phyloP scores from a whole-genome alignment of 2,888 invertebrate genomes.

The Spialia ferax region DNA sequence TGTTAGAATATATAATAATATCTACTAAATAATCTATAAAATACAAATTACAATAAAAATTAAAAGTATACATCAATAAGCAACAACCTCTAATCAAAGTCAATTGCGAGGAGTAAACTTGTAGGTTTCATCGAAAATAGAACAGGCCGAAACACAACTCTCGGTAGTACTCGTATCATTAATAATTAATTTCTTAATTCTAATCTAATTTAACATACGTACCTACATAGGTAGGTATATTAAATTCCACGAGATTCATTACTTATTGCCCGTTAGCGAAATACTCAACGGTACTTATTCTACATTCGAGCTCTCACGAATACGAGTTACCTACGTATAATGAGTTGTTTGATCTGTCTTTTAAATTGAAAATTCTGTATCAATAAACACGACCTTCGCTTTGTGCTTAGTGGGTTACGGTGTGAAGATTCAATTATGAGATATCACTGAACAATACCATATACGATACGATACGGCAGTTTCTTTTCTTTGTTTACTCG shows the following conservation, averaged over 20 bases:
- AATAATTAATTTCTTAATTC: too few species aligned
- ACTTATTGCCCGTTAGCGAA: neutral
- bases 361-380: constrained; percentile 27
- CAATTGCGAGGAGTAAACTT: too few species aligned
- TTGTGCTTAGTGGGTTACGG: constrained; percentile 58
- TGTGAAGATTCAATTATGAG: constrained; percentile 78
- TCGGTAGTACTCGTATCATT: too few species aligned
- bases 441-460: constrained; percentile 76
- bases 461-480: constrained; percentile 66
- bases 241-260: neutral
- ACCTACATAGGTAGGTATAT: neutral
- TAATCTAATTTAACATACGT: too few species aligned
- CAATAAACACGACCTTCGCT: constrained; percentile 43
- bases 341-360: neutral
- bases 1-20: too few species aligned
- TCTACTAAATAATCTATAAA: too few species aligned
- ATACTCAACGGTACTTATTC: neutral
- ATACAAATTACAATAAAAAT: too few species aligned
- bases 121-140: too few species aligned
- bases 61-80: too few species aligned
- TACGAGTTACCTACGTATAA: neutral
- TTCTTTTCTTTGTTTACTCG: constrained; percentile 71
- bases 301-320: neutral
- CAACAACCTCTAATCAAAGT: too few species aligned
- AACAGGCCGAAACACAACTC: too few species aligned